Conservation (phyloP, 2,797 vertebrate genomes). For the Microctenopoma stevenorrisi region DNA sequence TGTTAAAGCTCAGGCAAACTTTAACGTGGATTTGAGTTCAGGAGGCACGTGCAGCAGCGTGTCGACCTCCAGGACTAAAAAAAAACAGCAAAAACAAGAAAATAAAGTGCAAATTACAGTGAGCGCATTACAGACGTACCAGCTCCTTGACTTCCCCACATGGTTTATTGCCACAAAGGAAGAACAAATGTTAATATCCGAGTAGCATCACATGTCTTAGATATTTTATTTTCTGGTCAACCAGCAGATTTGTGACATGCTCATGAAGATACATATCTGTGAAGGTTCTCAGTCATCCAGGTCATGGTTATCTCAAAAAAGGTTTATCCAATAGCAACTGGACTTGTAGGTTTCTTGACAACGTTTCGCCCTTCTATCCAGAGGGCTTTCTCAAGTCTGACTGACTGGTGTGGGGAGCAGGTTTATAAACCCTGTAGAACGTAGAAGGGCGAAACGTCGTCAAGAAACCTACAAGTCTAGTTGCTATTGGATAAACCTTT, state of each 20-base stretch:
- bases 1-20: background rate
- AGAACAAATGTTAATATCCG: background rate
- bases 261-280: too few species aligned
- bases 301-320: too few species aligned
- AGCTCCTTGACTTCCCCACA: background rate
- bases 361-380: too few species aligned
- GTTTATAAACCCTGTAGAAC: too few species aligned
- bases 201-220: background rate
- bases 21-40: background rate
- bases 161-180: background rate
- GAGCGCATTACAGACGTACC: background rate
- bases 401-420: too few species aligned
- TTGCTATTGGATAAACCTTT: too few species aligned
- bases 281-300: too few species aligned
- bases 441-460: too few species aligned
- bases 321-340: too few species aligned
- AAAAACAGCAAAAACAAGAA: background rate
- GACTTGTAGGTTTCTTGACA: too few species aligned
- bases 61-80: slow-evolving; percentile 3
- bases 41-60: slow-evolving; percentile 18
- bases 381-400: too few species aligned
- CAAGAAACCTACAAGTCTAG: too few species aligned
- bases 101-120: background rate
- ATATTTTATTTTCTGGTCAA: slow-evolving; percentile 6
- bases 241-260: background rate